Conservation (phyloP, 1,140 invertebrate genomes). For the Eriocheir sinensis region DNA sequence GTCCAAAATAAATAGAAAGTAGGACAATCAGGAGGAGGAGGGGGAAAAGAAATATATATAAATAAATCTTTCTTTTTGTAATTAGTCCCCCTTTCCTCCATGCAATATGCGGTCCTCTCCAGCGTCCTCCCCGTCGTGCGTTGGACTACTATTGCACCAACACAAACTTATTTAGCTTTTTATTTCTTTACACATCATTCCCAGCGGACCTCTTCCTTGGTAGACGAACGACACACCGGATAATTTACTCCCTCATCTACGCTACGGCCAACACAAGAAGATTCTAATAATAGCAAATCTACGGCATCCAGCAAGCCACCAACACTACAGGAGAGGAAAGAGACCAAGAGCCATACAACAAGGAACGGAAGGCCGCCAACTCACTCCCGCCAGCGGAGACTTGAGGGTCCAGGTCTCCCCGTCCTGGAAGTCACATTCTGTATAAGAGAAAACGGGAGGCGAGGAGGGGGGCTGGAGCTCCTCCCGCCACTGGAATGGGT, state of each 20-base stretch:
- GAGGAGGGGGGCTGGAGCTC: conserved; percentile 53
- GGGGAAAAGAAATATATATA: neutral
- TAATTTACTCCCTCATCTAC: neutral
- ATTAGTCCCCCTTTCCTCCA: too few relatives aligned
- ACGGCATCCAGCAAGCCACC: neutral
- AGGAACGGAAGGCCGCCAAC: conserved; percentile 17
- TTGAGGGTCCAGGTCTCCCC: conserved; percentile 9
- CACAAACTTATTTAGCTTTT: neutral
- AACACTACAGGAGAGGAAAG: neutral
- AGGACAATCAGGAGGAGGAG: neutral
- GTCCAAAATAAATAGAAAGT: neutral
- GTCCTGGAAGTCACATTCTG: conserved; percentile 47
- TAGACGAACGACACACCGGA: neutral
- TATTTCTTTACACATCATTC: neutral
- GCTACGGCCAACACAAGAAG: neutral
- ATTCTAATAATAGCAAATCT: neutral
- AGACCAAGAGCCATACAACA: conserved; percentile 28
- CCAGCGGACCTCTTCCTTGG: neutral
- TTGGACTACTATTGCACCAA: neutral
- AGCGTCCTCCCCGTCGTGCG: neutral
- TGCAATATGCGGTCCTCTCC: too few relatives aligned
- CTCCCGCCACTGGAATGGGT: conserved; percentile 52
- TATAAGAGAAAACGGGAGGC: conserved; percentile 72
- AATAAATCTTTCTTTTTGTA: neutral
- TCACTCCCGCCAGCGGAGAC: conserved; percentile 18